A percentile compares a stretch with the other conserved stretches of the same genome.
Evolutionary conservation across 2,888 invertebrate species (phyloP).

Genomic region (Seira musarum): DNA sequence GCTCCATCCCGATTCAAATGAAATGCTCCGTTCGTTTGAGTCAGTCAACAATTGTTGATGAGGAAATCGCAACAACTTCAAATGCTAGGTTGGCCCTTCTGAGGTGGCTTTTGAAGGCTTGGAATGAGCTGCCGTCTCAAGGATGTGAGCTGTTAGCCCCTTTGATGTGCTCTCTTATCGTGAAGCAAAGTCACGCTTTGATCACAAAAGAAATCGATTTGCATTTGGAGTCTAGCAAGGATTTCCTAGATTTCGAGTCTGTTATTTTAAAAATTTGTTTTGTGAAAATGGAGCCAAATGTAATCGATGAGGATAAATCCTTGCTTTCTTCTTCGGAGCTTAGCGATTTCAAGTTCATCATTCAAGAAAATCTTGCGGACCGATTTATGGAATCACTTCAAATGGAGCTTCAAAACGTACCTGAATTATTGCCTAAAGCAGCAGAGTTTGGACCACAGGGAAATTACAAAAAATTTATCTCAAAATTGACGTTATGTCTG

Average conservation of each 20-base stretch:
- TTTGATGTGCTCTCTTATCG: constrained; percentile 60
- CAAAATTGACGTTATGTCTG: constrained; percentile 48
- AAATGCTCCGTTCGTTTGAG: constrained; percentile 26
- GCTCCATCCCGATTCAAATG: constrained; percentile 57
- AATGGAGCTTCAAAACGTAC: constrained; percentile 45
- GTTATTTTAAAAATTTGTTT: constrained; percentile 55
- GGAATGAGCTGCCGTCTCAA: not conserved
- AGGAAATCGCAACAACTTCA: constrained; percentile 35
- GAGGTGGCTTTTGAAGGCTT: constrained; percentile 46
- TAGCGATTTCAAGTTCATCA: constrained; percentile 12
- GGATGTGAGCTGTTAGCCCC: constrained; percentile 52
- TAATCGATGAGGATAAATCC: not conserved
- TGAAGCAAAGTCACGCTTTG: constrained; percentile 59
- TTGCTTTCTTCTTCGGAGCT: not conserved
- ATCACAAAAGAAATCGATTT: constrained; percentile 48
- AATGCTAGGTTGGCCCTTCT: constrained; percentile 51
- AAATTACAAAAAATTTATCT: constrained; percentile 29
- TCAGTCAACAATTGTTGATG: constrained; percentile 23
- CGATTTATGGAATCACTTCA: constrained; percentile 49
- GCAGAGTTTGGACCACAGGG: not conserved
- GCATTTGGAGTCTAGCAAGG: not conserved
- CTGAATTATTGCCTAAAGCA: constrained; percentile 14
- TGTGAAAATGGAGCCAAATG: constrained; percentile 15
- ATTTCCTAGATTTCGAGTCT: constrained; percentile 53
- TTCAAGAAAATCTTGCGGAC: constrained; percentile 27